phyloP scores from a whole-genome alignment of 2,888 invertebrate species.

The Psococerastis gibbosa region DNA sequence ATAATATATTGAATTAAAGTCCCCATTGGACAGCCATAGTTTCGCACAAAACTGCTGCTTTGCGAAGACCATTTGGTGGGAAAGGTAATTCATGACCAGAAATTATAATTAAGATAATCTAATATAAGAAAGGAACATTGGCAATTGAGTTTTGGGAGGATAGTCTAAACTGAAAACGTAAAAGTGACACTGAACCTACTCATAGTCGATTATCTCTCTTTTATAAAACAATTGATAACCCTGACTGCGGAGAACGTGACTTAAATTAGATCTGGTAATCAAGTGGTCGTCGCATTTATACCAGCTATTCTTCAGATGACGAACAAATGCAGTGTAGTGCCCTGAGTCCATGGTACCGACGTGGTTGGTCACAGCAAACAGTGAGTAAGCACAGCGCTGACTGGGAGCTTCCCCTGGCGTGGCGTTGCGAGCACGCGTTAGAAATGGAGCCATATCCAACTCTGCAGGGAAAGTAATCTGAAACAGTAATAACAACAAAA shows the following conservation, averaged over 20 bases:
- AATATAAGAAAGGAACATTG: too few relatives aligned
- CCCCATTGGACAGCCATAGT: too few relatives aligned
- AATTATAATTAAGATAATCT: too few relatives aligned
- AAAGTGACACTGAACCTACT: too few relatives aligned
- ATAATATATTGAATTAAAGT: too few relatives aligned
- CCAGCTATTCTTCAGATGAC: constrained; percentile 85
- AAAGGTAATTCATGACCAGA: too few relatives aligned
- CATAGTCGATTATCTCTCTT: constrained; percentile 80
- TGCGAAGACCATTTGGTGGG: too few relatives aligned
- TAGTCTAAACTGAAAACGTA: too few relatives aligned
- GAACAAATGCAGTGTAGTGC: constrained; percentile 88
- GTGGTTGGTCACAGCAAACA: constrained; percentile 96
- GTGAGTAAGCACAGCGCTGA: constrained; percentile 44
- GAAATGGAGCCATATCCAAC: constrained; percentile 92
- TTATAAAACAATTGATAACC: constrained; percentile 96
- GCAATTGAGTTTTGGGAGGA: too few relatives aligned
- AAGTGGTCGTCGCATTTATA: constrained; percentile 95
- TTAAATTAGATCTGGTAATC: constrained; percentile 69
- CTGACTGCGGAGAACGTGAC: constrained; percentile 88
- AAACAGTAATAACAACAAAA: too few relatives aligned
- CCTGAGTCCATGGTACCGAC: constrained; percentile 82
- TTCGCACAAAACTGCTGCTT: too few relatives aligned
- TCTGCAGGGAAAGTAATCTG: constrained; percentile 65
- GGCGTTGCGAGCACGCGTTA: constrained; percentile 37
- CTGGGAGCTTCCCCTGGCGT: background rate